Evolutionary conservation across 2,113 vertebrate genomes (phyloP).

Genomic region (Coptodon rendalli): DNA sequence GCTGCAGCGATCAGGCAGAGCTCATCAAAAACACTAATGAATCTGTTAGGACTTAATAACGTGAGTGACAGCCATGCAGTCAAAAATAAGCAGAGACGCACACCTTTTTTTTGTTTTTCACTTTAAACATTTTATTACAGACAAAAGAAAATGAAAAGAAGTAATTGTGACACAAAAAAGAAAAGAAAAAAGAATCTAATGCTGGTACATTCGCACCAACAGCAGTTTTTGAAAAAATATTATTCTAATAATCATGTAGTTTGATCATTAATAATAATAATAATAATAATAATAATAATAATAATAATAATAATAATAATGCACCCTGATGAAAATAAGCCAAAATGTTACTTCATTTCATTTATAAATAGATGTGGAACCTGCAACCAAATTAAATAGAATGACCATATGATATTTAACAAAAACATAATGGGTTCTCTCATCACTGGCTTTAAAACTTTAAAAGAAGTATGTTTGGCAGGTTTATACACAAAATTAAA

Average conservation of each 20-base stretch:
- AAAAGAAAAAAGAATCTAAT: slow-evolving; percentile 65
- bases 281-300: slow-evolving; percentile 43
- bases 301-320: slow-evolving; percentile 72
- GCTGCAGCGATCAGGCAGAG: background rate
- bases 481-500: slow-evolving; percentile 82
- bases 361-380: slow-evolving; percentile 85
- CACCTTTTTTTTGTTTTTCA: slow-evolving; percentile 13
- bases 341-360: slow-evolving; percentile 77
- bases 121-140: slow-evolving; percentile 94
- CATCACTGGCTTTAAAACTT: slow-evolving; percentile 80
- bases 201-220: slow-evolving; percentile 69
- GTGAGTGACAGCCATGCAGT: background rate
- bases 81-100: slow-evolving; percentile 26
- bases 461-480: slow-evolving; percentile 87
- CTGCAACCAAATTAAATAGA: slow-evolving; percentile 75
- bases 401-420: slow-evolving; percentile 71
- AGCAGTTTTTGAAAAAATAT: slow-evolving; percentile 64
- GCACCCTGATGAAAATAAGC: slow-evolving; percentile 78
- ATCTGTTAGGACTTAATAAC: background rate
- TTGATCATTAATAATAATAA: slow-evolving; percentile 55
- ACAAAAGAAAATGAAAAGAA: slow-evolving; percentile 88
- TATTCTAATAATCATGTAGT: slow-evolving; percentile 61
- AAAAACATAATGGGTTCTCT: slow-evolving; percentile 73
- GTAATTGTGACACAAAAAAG: slow-evolving; percentile 78
- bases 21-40: background rate